Base-by-base conservation (phyloP, 2,888 invertebrate species). In the Eugnorisma glareosa region DNA sequence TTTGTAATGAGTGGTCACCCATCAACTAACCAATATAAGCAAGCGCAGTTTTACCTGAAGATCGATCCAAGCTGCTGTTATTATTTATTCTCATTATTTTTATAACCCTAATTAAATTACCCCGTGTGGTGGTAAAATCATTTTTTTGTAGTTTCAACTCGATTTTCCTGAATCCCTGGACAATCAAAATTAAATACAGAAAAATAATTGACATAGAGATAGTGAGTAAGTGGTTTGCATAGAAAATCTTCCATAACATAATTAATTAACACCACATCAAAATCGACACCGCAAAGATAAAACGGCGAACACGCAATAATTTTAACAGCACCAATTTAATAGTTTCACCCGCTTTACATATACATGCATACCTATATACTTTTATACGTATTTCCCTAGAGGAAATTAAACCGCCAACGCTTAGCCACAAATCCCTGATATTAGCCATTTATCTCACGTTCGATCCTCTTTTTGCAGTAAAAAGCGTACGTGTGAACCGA, bases 371-470 rank as follows among this genome's bases (percentile, higher is more conserved):
- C 18, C 10, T 63, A 61, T 48, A 71, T 66, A 69, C 69, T 70
- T 84, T 75, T 75, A 70, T 59, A 67, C 66, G 69, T 75, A 85
- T 86, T 87, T 85, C 87, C 85, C 86, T 59, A 69, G 51, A 64
- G 79, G 75, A 80, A 84, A 84, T 79, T 76, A 81, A 83, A 88
- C 77, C 77, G 67, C 71, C 67, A 75, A 67, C 67, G 72, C 61
- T 77, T 73, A 73, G 77, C 84, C 87, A 70, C 83, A 85, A 88
- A 84, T 82, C 84, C 79, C 64, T 59, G 73, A 85, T 85, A 86
- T 85, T 82, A 82, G 79, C 85, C 71, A 88, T 88, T 88, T 87
- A 88, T 88, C 88, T 88, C 89, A 88, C 89, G 89, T 88, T 87
- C 83, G 81, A 88, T 87, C 84, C 69, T 67, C 78, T 77, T 84